phyloP scores from a whole-genome alignment of 2,797 vertebrate genomes.

The Gymnoscopelus braueri region DNA sequence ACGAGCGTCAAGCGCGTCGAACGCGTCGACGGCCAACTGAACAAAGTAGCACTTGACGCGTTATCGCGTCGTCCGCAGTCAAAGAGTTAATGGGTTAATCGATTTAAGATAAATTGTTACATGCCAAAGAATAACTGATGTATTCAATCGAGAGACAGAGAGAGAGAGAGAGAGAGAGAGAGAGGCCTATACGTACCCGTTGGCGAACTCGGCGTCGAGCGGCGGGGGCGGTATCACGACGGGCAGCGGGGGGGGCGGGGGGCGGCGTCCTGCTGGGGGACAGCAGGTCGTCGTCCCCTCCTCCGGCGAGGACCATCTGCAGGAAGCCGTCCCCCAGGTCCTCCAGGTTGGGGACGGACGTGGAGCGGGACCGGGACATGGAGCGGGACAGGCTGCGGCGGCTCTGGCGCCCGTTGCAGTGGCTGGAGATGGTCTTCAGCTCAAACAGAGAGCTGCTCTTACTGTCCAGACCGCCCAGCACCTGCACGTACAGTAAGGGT shows the following conservation, averaged over 20 bases:
- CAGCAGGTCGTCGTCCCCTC: conserved; percentile 76
- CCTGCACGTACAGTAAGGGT: conserved; percentile 18
- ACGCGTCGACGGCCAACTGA: too few species aligned
- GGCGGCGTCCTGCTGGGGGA: conserved; percentile 78
- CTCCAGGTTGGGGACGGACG: conserved; percentile 70
- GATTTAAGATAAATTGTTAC: too few species aligned
- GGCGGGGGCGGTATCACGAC: conserved; percentile 80
- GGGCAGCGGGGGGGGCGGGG: conserved; percentile 83
- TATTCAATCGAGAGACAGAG: too few species aligned
- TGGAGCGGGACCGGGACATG: conserved; percentile 57
- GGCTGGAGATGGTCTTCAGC: conserved; percentile 91
- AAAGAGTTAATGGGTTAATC: too few species aligned
- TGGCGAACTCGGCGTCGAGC: conserved; percentile 88
- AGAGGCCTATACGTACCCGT: conserved; percentile 68
- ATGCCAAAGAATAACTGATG: too few species aligned
- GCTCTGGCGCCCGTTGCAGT: conserved; percentile 85
- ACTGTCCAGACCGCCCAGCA: conserved; percentile 67
- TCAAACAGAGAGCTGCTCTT: conserved; percentile 85
- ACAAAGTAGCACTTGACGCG: too few species aligned
- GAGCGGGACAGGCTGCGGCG: conserved; percentile 32
- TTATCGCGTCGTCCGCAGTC: too few species aligned
- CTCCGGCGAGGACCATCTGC: conserved; percentile 88
- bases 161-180: too few species aligned
- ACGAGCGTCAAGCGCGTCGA: too few species aligned
- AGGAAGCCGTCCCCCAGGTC: conserved; percentile 78